Base-by-base conservation (phyloP, 1,140 invertebrate genomes). In the Octopus sinensis region DNA sequence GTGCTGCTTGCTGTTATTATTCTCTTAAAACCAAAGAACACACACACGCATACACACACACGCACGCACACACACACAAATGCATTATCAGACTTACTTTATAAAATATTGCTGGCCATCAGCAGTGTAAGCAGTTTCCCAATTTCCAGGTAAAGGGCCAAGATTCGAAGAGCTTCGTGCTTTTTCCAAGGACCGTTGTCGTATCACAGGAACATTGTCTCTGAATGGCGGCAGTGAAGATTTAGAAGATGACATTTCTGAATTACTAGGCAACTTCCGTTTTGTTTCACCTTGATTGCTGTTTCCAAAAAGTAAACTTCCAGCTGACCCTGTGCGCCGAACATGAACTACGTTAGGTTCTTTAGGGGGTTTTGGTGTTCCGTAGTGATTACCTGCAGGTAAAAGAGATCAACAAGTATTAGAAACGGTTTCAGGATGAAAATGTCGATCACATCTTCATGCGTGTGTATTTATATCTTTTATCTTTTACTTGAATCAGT, bases 41-140 rank as follows among this genome's bases (percentile, higher is more conserved):
- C 30, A 43, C 30, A 43, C 30, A 43, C 30, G 0, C 30, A 43
- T 0, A 0, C 30, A 43, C 30, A 43, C 30, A 43, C 30, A 43
- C 30, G 0, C 30, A 43, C 30, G 0, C 30, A 43, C 30, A 43
- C 30, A 43, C 30, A 43, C 30, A 43, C 30, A 43, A 43, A 43
- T 43, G 30, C 30, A 43, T 43, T 43, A 43, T 43, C 30, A 1
- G 79, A 94, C 95, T 94, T 92, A 98, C 97, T 99, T 97, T 86
- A 99, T 99, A 88, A 98, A 99, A 92, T 99, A 99, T 81, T 96
- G 94, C 92, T 98, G 97, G 84, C 97, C 97, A 83, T 96, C 95
- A 82, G 98, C 96, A 7, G 97, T 98, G 87, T 95, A 98, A 23
- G 97, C 96, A 89, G 98, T 97, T 90, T 99, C 97, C 97, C 97